phyloP scores from a whole-genome alignment of 2,113 vertebrate genomes.

The Manacus vitellinus region DNA sequence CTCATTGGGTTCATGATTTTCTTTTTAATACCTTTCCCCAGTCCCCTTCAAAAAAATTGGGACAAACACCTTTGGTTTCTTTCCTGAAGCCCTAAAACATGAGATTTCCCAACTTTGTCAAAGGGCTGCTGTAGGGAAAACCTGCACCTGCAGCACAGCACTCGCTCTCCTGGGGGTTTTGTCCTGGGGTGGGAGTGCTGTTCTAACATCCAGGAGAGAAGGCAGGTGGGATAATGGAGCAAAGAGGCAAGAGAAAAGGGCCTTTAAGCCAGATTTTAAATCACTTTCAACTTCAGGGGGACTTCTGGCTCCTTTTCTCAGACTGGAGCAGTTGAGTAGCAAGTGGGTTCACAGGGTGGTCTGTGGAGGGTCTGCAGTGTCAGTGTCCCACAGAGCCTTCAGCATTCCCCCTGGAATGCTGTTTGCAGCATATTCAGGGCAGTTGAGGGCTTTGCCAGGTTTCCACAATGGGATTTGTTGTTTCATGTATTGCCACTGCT shows the following conservation, averaged over 20 bases:
- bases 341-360: too few species aligned
- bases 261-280: background rate
- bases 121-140: background rate
- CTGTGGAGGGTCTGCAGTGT: background rate
- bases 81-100: background rate
- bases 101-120: background rate
- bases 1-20: background rate
- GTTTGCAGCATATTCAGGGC: background rate
- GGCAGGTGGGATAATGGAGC: background rate
- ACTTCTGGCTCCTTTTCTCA: background rate
- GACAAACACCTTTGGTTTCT: background rate
- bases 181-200: background rate
- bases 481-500: background rate
- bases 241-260: background rate
- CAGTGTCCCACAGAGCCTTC: background rate
- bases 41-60: rapidly evolving
- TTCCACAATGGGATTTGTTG: background rate
- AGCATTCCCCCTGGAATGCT: background rate
- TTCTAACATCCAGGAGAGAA: background rate
- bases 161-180: background rate
- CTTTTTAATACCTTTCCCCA: background rate
- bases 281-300: background rate
- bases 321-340: background rate
- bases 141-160: rapidly evolving
- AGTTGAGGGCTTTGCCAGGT: background rate